Base-by-base conservation (phyloP, 2,888 invertebrate genomes). In the Melieria picta region DNA sequence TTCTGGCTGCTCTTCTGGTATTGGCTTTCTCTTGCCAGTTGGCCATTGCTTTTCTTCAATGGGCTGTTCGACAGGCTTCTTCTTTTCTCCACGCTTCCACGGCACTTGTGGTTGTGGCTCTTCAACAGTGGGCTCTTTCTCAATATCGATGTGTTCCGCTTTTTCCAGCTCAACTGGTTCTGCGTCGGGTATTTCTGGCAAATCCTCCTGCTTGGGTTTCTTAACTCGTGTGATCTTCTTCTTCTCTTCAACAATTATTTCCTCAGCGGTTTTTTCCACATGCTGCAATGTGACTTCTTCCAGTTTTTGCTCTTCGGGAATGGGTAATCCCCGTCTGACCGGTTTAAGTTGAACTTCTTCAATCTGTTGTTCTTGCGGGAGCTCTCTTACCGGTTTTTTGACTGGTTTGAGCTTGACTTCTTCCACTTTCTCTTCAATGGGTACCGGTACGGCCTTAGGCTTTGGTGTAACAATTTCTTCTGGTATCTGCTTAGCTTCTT, bases 301-400 rank as follows among this genome's bases (percentile, higher is more conserved):
- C 4, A 84, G 65, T 71, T 77, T 77, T 16, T 81, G 76, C 7
- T 83, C 83, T 45, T 86, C 81, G 4, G 83, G 81, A 61, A 83
- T 82, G 0, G 78, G 73, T 58, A 79, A 76, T 50, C 68, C 71
- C 2, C 82, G 80, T 63, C 78, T 82, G 9, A 84, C 80, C 1
- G 90, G 89, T 72, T 90, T 90, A 0, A 90, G 83, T 43, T 84
- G 81, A 0, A 89, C 86, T 72, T 89, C 87, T 81, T 90, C 89
- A 66, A 84, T 83, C 16, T 76, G 77, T 46, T 86, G 79, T 61
- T 84, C 84, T 79, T 88, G 85, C 66, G 85, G 84, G 10, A 84
- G 80, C 30, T 86, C 86, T 72, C 82, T 84, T 48, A 78, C 80
- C 43, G 80, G 79, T 30, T 78, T 75, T 6, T 69, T 75, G 6